Percentiles rank a stretch among this genome's conserved stretches.
Evolutionary conservation across 53 echinoderm and acorn worm genomes (phyloP).

Genomic region (Holothuria scabra): DNA sequence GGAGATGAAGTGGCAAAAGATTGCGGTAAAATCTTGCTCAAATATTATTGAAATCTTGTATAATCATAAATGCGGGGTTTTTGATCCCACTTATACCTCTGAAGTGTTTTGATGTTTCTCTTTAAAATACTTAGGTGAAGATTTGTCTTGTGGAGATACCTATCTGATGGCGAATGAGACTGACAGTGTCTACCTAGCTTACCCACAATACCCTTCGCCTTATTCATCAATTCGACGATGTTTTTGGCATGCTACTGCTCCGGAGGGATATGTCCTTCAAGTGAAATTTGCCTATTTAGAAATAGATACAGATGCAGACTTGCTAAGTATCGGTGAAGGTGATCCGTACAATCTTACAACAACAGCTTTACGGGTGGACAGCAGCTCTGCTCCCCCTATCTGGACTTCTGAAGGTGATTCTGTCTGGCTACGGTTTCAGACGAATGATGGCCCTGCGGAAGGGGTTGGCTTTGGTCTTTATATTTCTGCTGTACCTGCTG

Average conservation of each 20-base stretch:
- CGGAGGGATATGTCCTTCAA: slow-evolving; percentile 19
- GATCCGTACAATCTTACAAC: slow-evolving; percentile 14
- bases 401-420: not conserved
- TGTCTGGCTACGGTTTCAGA: slow-evolving; percentile 22
- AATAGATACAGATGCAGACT: not conserved
- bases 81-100: no score
- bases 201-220: not conserved
- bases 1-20: no score
- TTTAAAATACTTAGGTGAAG: no score
- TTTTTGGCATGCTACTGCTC: not conserved
- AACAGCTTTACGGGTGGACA: not conserved
- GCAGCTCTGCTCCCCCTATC: not conserved
- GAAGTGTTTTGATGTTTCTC: no score
- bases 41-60: no score
- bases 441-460: not conserved
- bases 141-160: no score
- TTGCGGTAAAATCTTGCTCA: no score
- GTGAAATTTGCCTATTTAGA: not conserved
- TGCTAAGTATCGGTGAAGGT: slow-evolving; percentile 6
- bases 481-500: not conserved
- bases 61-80: no score
- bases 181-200: not conserved
- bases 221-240: slow-evolving; percentile 15
- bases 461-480: not conserved
- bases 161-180: no score